Conservation (phyloP, 2,888 invertebrate species). For the Corbicula japonica region DNA sequence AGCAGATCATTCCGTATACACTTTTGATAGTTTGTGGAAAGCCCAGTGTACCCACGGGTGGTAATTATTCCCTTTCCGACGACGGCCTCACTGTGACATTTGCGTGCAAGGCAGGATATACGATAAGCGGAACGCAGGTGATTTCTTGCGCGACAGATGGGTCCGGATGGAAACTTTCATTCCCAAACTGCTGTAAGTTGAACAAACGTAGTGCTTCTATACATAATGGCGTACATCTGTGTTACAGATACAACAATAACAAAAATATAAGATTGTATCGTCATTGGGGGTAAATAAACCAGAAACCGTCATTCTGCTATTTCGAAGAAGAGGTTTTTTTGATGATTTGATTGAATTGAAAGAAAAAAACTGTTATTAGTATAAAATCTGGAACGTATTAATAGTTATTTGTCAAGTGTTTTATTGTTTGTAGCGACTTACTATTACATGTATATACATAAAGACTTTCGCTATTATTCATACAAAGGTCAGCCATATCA, state of each 20-base stretch:
- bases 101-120: constrained; percentile 34
- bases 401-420: not conserved
- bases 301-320: too few species aligned
- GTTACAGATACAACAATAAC: too few species aligned
- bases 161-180: constrained; percentile 29
- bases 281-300: too few species aligned
- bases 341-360: not conserved
- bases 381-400: not conserved
- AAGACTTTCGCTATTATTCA: not conserved
- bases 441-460: not conserved
- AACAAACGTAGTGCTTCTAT: not conserved
- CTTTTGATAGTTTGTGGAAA: constrained; percentile 45
- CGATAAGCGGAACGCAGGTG: constrained; percentile 21
- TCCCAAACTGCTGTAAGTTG: constrained; percentile 39
- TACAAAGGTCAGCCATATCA: not conserved
- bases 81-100: constrained; percentile 24
- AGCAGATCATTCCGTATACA: too few species aligned
- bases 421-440: not conserved
- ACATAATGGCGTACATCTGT: too few species aligned
- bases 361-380: not conserved
- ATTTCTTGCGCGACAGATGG: constrained; percentile 35
- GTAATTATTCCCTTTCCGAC: constrained; percentile 15
- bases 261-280: too few species aligned
- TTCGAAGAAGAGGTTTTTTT: too few species aligned
- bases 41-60: constrained; percentile 24